phyloP scores from a whole-genome alignment of 2,113 vertebrate genomes.

The Saguinus midas region DNA sequence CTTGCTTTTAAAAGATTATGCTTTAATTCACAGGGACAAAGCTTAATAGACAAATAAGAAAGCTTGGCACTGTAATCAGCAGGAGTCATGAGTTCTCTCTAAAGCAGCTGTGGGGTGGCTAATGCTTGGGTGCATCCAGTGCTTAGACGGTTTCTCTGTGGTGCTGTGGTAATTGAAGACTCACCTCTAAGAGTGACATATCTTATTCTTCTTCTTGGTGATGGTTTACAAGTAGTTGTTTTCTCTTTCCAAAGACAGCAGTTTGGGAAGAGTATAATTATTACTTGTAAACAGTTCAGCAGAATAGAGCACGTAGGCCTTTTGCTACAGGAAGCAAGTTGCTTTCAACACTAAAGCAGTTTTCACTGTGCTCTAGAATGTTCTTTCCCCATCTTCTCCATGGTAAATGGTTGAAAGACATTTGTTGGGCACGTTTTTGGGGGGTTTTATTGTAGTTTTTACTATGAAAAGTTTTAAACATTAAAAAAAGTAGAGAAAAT shows the following conservation, averaged over 20 bases:
- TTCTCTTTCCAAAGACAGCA: slow-evolving; percentile 34
- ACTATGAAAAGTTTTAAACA: background rate
- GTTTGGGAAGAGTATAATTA: background rate
- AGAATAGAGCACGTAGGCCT: background rate
- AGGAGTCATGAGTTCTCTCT: background rate
- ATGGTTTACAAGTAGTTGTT: slow-evolving; percentile 26
- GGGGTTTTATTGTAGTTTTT: slow-evolving; percentile 23
- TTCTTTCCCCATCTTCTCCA: background rate
- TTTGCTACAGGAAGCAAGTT: background rate
- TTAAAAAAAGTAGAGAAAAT: background rate
- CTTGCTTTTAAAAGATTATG: slow-evolving; percentile 34
- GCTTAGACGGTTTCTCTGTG: background rate
- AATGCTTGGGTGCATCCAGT: background rate
- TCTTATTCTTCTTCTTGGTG: slow-evolving; percentile 7
- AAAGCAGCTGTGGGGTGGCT: background rate
- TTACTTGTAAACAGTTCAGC: slow-evolving; percentile 1
- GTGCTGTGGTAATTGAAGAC: background rate
- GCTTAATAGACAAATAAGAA: background rate
- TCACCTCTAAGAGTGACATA: background rate
- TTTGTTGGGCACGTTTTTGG: slow-evolving; percentile 2
- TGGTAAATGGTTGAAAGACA: slow-evolving; percentile 1
- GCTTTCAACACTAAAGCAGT: slow-evolving; percentile 9
- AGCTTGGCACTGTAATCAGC: background rate
- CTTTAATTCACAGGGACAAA: background rate
- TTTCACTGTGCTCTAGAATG: background rate